phyloP scores from a whole-genome alignment of 2,797 vertebrate genomes.

The Sebastes trivittatus region DNA sequence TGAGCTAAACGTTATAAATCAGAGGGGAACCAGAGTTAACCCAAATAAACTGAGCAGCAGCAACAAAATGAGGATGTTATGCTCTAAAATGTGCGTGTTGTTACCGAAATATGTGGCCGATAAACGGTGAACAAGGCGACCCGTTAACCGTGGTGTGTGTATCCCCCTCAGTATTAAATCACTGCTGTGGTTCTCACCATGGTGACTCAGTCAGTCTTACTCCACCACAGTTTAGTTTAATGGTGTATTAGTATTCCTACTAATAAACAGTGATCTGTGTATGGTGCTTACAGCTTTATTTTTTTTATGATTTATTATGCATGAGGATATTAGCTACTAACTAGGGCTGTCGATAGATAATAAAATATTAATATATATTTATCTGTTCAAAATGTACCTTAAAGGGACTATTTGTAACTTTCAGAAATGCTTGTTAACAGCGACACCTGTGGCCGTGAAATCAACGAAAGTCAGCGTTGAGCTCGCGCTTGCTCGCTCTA shows the following conservation, averaged over 20 bases:
- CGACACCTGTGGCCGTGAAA: too few relatives aligned
- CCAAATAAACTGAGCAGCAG: background rate
- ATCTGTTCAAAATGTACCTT: too few relatives aligned
- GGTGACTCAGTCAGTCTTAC: background rate
- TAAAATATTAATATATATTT: too few relatives aligned
- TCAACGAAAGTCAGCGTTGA: too few relatives aligned
- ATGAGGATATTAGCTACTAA: background rate
- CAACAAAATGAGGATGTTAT: background rate
- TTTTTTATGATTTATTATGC: background rate
- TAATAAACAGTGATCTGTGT: background rate
- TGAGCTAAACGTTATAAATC: background rate
- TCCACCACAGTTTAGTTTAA: background rate
- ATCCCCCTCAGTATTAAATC: background rate
- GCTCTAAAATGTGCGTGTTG: background rate
- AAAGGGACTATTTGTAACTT: too few relatives aligned
- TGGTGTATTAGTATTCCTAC: background rate
- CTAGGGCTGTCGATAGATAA: too few relatives aligned
- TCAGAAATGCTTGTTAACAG: too few relatives aligned
- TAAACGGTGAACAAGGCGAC: background rate
- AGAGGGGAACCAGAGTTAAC: background rate
- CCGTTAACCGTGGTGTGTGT: background rate
- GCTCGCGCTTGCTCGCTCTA: too few relatives aligned
- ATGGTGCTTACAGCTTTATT: background rate
- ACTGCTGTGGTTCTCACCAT: background rate
- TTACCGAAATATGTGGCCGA: background rate